Conservation (phyloP, 2,113 vertebrate genomes). For the Nothobranchius furzeri region DNA sequence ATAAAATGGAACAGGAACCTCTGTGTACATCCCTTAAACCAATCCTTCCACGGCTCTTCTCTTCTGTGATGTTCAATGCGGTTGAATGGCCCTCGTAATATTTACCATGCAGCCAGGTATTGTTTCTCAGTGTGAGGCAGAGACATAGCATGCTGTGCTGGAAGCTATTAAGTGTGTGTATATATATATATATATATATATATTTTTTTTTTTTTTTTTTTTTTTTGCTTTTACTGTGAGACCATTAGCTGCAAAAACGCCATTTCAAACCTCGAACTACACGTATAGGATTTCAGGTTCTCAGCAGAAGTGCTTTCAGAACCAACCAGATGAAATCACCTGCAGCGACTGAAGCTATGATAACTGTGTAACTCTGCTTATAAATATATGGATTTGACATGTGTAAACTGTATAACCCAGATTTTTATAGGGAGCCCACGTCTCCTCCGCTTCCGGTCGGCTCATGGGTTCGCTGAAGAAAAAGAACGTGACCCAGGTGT, state of each 20-base stretch:
- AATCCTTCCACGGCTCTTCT: conserved; percentile 16
- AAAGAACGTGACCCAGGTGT: too few relatives aligned
- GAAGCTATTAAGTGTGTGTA: conserved; percentile 49
- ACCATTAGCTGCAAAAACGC: conserved; percentile 40
- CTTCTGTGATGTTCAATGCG: conserved; percentile 38
- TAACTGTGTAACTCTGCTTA: not conserved
- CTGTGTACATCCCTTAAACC: conserved; percentile 40
- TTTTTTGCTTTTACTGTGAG: conserved; percentile 14
- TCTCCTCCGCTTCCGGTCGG: too few relatives aligned
- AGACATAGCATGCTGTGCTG: conserved; percentile 48
- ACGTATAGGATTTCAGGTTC: conserved; percentile 33
- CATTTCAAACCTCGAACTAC: conserved; percentile 47
- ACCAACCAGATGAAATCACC: too few relatives aligned
- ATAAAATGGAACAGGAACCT: not conserved
- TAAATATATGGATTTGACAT: conserved; percentile 42
- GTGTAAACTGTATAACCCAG: conserved; percentile 28
- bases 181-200: too few relatives aligned
- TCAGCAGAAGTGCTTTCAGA: too few relatives aligned
- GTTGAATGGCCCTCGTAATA: conserved; percentile 36
- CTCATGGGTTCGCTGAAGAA: too few relatives aligned
- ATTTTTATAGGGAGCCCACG: not conserved
- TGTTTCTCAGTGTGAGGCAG: conserved; percentile 46
- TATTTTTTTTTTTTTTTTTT: conserved; percentile 33
- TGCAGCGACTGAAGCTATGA: not conserved
- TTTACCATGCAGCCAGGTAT: conserved; percentile 52